Percentiles rank a stretch among this genome's conserved stretches.
Evolutionary conservation across 2,797 vertebrate species (phyloP).

Genomic region (Sardinella longiceps): DNA sequence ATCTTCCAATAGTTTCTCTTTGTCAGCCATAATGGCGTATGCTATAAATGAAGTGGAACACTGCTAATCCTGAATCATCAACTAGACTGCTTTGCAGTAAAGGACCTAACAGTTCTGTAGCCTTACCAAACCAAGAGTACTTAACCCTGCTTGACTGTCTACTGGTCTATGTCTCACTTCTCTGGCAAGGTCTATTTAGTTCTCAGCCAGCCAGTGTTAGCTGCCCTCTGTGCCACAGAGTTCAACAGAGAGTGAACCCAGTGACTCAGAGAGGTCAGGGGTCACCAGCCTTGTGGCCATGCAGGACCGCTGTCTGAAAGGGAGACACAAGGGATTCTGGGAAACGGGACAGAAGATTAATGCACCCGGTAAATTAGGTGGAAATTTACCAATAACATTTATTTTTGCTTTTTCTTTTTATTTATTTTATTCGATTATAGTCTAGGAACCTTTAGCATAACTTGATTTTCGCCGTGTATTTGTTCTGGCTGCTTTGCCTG

Average conservation of each 20-base stretch:
- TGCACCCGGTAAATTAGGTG: background rate
- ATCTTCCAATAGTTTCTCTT: background rate
- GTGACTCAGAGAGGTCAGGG: slow-evolving; percentile 51
- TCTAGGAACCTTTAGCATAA: background rate
- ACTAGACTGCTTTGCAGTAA: background rate
- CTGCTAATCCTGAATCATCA: background rate
- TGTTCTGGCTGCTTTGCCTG: background rate
- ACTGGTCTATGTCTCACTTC: background rate
- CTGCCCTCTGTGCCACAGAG: slow-evolving; percentile 55
- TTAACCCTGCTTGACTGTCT: slow-evolving; percentile 11
- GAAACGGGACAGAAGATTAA: background rate
- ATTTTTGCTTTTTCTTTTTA: background rate
- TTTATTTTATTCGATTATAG: background rate
- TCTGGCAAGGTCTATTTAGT: slow-evolving; percentile 44
- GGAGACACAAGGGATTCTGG: slow-evolving; percentile 11
- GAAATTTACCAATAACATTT: background rate
- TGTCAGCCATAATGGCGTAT: background rate
- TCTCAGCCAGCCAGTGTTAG: slow-evolving; percentile 50
- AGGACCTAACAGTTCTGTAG: background rate
- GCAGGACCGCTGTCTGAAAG: background rate
- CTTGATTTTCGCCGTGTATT: slow-evolving; percentile 14
- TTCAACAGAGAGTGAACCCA: slow-evolving; percentile 67
- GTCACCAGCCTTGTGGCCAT: slow-evolving; percentile 61
- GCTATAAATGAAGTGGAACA: background rate
- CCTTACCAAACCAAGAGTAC: background rate